Evolutionary conservation across 2,888 invertebrate genomes (phyloP).

Genomic region (Lottia scabra): DNA sequence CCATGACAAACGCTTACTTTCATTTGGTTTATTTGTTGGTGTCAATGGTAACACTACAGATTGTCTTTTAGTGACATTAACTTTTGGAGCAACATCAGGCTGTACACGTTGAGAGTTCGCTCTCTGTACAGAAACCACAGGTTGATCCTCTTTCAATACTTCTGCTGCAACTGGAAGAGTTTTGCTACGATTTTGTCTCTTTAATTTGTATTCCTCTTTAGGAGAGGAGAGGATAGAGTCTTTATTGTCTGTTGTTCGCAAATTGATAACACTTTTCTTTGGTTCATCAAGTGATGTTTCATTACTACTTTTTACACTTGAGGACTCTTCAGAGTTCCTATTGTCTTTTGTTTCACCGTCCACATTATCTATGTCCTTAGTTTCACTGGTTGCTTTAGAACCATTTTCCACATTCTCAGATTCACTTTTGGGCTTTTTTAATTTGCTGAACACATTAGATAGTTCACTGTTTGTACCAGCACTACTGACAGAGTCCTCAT

Average conservation of each 20-base stretch:
- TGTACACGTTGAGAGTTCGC: slow-evolving; percentile 30
- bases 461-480: slow-evolving; percentile 34
- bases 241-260: background rate
- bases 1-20: slow-evolving; percentile 6
- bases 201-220: slow-evolving; percentile 52
- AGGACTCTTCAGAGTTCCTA: background rate
- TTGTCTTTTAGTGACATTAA: background rate
- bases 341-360: background rate
- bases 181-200: slow-evolving; percentile 50
- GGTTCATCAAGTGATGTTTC: slow-evolving; percentile 15
- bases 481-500: background rate
- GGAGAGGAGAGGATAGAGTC: slow-evolving; percentile 34
- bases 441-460: slow-evolving; percentile 40
- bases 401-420: background rate
- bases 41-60: background rate
- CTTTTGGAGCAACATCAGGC: background rate
- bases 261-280: background rate
- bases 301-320: background rate
- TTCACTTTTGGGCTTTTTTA: slow-evolving; percentile 30
- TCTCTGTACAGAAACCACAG: slow-evolving; percentile 33
- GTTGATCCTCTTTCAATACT: slow-evolving; percentile 30
- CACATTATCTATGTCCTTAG: background rate
- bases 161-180: slow-evolving; percentile 52
- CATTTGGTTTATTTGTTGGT: slow-evolving; percentile 6
- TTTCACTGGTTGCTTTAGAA: background rate